A percentile compares a stretch with the other conserved stretches of the same genome.
phyloP scores from a whole-genome alignment of 1,140 invertebrate species.

The Zaprionus vittiger region DNA sequence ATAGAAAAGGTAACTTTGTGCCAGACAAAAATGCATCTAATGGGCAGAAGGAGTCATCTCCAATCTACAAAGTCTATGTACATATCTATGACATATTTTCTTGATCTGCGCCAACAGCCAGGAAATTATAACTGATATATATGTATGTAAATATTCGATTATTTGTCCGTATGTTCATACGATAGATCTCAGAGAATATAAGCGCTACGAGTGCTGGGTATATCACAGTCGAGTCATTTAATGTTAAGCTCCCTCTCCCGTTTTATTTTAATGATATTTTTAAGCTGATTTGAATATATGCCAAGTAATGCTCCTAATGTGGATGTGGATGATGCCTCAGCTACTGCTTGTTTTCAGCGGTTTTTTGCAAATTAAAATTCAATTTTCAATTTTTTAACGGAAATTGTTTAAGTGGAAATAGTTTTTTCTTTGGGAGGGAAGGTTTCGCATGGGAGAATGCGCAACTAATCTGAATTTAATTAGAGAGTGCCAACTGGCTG shows the following conservation, averaged over 20 bases:
- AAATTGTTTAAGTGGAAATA: slow-evolving; percentile 36
- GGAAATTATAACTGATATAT: too few relatives aligned
- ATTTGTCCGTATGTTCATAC: neutral
- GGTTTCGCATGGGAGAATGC: slow-evolving; percentile 2
- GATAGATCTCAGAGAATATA: neutral
- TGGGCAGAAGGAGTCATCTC: too few relatives aligned
- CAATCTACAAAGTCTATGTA: too few relatives aligned
- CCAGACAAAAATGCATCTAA: too few relatives aligned
- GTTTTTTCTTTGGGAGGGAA: slow-evolving; percentile 3
- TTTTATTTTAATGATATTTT: slow-evolving; percentile 74
- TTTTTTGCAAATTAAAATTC: slow-evolving; percentile 68
- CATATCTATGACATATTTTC: too few relatives aligned
- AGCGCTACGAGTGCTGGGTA: neutral
- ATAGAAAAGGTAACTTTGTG: neutral
- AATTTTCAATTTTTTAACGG: slow-evolving; percentile 70
- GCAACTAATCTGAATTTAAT: slow-evolving; percentile 7
- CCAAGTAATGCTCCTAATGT: slow-evolving; percentile 73
- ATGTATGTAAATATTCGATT: too few relatives aligned
- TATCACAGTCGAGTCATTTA: neutral
- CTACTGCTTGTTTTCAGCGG: slow-evolving; percentile 10
- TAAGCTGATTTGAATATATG: slow-evolving; percentile 75
- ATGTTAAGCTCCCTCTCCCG: too few relatives aligned
- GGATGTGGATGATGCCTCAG: slow-evolving; percentile 20
- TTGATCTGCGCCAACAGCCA: too few relatives aligned
- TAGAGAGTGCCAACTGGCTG: neutral